Evolutionary conservation across 2,888 invertebrate genomes (phyloP).

Genomic region (Ctena decussata): DNA sequence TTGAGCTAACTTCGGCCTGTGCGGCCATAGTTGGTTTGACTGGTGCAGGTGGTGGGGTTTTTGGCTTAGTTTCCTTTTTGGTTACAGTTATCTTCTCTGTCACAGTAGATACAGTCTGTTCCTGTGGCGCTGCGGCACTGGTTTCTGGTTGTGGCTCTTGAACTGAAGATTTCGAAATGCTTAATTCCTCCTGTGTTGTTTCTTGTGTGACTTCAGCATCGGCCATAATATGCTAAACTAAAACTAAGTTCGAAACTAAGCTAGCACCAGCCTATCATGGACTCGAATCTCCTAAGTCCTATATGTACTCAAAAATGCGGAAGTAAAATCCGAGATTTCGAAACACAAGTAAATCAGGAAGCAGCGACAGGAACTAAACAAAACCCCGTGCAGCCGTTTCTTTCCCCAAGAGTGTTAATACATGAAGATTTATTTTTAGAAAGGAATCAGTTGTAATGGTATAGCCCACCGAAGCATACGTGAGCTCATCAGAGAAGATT

Average conservation of each 20-base stretch:
- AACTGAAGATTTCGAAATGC: neutral
- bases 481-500: neutral
- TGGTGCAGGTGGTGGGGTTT: constrained; percentile 20
- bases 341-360: neutral
- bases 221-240: constrained; percentile 48
- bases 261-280: neutral
- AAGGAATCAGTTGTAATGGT: neutral
- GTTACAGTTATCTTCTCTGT: constrained; percentile 40
- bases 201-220: constrained; percentile 37
- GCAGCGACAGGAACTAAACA: neutral
- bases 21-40: constrained; percentile 19
- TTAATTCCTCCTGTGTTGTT: constrained; percentile 13
- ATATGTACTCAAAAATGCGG: neutral
- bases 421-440: neutral
- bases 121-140: constrained; percentile 57
- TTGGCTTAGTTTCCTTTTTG: constrained; percentile 15
- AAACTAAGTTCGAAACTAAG: constrained; percentile 28
- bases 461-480: neutral
- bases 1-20: constrained; percentile 1
- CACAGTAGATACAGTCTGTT: constrained; percentile 63
- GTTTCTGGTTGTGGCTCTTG: constrained; percentile 41
- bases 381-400: neutral
- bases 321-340: constrained; percentile 12
- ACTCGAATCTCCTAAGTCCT: neutral
- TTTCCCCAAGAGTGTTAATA: neutral